Base-by-base conservation (phyloP, 2,113 vertebrate species). In the Aspiorhynchus laticeps region DNA sequence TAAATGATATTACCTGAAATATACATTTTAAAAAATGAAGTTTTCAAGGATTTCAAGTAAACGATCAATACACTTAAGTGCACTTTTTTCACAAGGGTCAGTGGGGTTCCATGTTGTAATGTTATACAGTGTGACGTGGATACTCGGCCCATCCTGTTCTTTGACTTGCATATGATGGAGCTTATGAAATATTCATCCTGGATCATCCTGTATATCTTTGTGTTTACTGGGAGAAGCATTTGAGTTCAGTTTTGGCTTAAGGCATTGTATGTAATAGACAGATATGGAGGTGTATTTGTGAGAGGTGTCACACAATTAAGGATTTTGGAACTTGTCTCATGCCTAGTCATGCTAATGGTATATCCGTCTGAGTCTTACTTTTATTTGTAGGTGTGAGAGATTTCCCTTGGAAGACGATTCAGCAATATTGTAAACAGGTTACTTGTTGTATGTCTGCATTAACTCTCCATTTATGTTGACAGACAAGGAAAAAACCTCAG, bases 171-270 rank as follows among this genome's bases (percentile, higher is more conserved):
- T 69, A 87, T 83, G 56, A 59, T 63, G 26, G 28, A 81, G 69
- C 67, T 74, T 31, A 74, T 87, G 79, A 87, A 87, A 87, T 82
- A 87, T 82, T 87, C 67, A 87, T 87, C 21, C 38, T 71, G 48
- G 17, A 82, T 31, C n/a, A 78, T 59, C 56, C 33, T 78, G 59
- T 63, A 28, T 4, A 0, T 81, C 77, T 86, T 24, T 81, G 31
- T 69, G 80, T 69, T 83, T 69, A 48, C 48, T 56, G 28, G n/a
- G 17, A 69, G 61, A 48, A 69, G 41, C 61, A 41, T 67, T 69
- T 51, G 21, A 63, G 36, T 46, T 56, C 38, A 26, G 26, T 83
- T 69, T 31, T 69, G 26, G 2, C 63, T 61, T 15, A 53, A 78
- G 26, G 28, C 46, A 53, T 53, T 78, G 8, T 1, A 17, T 17